Base-by-base conservation (phyloP, 1,140 invertebrate genomes). In the Wiebesia pumilae region DNA sequence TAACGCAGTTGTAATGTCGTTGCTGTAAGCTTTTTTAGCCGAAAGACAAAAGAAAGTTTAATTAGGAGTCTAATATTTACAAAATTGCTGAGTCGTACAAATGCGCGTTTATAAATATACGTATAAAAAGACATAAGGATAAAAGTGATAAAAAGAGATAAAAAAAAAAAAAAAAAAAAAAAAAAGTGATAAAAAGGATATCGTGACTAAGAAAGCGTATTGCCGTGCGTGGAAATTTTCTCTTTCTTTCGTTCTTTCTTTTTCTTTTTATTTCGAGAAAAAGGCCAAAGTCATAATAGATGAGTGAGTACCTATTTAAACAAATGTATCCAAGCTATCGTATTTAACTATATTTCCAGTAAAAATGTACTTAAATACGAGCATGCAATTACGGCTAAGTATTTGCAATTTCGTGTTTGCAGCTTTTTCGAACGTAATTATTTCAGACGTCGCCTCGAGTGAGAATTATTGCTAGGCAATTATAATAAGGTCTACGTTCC, bases 191-290 rank as follows among this genome's bases (percentile, higher is more conserved):
- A 78, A 62, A n/a, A 47, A 77, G 58, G 43, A 75, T 75, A 78
- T 67, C 65, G 86, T 87, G 86, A 87, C 81, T 87, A 87, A 87
- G 65, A 83, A 80, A 87, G 81, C 86, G 81, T 86, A 86, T 86
- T 69, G 85, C 58, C 43, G 85, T 78, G 85, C 81, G 81, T 78
- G 67, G 27, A 47, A 33, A n/a, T n/a, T 77, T 24, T 62, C 69
- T 83, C 35, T 54, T 75, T 24, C 27, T 35, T 9, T 33, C 67
- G 6, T 27, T 65, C 43, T 51, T 78, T 75, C 6, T 75, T 43
- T 1, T 54, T 79, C 35, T 21, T 62, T 62, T 9, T 73, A 83
- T n/a, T 24, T 19, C 43, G 47, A 51, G 69, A 83, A 24, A 83
- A 83, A 75, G 51, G 81, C 71, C 69, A 58, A 40, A 75, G 27